phyloP scores from a whole-genome alignment of 2,888 invertebrate species.

The Lithodes maja region DNA sequence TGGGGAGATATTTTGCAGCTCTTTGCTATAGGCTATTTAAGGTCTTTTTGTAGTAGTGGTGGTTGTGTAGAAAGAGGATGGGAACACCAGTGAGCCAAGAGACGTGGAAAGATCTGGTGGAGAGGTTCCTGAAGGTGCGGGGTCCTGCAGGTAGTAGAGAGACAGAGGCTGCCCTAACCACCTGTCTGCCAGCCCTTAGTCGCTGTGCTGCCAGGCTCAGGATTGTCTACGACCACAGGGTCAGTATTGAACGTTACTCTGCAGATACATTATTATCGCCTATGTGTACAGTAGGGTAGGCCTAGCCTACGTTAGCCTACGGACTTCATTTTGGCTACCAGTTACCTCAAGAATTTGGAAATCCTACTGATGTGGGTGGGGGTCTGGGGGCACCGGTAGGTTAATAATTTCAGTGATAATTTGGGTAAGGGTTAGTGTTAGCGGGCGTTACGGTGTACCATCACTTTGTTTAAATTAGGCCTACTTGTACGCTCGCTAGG shows the following conservation, averaged over 20 bases:
- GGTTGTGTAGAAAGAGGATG: background rate
- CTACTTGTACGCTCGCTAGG: too few species aligned
- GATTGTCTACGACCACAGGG: slow-evolving; percentile 24
- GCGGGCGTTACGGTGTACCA: too few species aligned
- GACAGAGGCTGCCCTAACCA: background rate
- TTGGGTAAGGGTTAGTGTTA: too few species aligned
- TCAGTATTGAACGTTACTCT: background rate
- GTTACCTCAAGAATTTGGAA: too few species aligned
- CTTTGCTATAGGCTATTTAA: background rate
- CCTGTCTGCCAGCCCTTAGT: background rate
- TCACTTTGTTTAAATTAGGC: too few species aligned
- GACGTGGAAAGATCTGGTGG: slow-evolving; percentile 18
- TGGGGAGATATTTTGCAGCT: background rate
- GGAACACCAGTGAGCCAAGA: background rate
- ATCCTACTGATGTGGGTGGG: too few species aligned
- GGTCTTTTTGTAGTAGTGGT: background rate
- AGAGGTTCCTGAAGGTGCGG: slow-evolving; percentile 9
- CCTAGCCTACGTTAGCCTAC: too few species aligned
- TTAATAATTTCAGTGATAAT: too few species aligned
- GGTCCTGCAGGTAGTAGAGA: background rate
- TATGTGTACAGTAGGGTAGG: background rate
- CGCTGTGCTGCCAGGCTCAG: slow-evolving; percentile 9
- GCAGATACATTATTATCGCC: background rate
- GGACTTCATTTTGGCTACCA: too few species aligned
- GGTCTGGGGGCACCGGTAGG: too few species aligned